Evolutionary conservation across 2,888 invertebrate genomes (phyloP), one percentile per base, ranked within the genome.

Genomic region (Luffia ferchaultella): DNA sequence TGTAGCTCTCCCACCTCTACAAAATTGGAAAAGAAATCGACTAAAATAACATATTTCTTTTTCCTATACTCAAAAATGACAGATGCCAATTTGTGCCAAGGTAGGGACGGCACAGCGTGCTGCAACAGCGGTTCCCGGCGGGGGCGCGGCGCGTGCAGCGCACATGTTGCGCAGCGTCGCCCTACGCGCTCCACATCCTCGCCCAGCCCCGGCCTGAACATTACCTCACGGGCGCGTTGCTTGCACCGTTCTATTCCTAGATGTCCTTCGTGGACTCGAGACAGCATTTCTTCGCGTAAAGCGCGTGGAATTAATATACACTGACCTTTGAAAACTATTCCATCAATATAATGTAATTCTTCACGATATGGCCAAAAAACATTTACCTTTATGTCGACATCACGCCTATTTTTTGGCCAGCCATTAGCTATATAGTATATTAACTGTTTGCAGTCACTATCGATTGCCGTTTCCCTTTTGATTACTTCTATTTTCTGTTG

Each of bases 1-100:
- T 18, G 50, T 20, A 54, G 40, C n/a, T 42, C 19, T 15, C 15
- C n/a, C 1, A 56, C 50, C 20, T 56, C 54, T 17, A 53, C 18
- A 45, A 40, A 56, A 5, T 49, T 50, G 0, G 53, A 53, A 42
- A 42, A 56, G 41, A 53, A 53, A 48, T 56, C 53, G 1, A 53
- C 50, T 1, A 57, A 15, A 7, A 56, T 49, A 2, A 58, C 17
- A 46, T 48, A 55, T 42, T 51, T 40, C 48, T 54, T 54, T 19
- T 51, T 53, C 16, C 40, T 45, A 45, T 49, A 53, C 20, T 57
- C 54, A 44, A 56, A 58, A 15, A 58, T 51, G 42, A 57, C 57
- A 2, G 55, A 46, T 3, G 51, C 57, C n/a, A 56, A 20, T 50
- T 56, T 56, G 19, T 42, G 2, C 56, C 56, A 56, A 15, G 56